Percentiles rank a stretch among this genome's conserved stretches.
These are phyloP conservation scores for Oryzias curvinotus DNA, from an alignment of 2,113 vertebrate genomes.

Conservation along the genomic window DNA sequence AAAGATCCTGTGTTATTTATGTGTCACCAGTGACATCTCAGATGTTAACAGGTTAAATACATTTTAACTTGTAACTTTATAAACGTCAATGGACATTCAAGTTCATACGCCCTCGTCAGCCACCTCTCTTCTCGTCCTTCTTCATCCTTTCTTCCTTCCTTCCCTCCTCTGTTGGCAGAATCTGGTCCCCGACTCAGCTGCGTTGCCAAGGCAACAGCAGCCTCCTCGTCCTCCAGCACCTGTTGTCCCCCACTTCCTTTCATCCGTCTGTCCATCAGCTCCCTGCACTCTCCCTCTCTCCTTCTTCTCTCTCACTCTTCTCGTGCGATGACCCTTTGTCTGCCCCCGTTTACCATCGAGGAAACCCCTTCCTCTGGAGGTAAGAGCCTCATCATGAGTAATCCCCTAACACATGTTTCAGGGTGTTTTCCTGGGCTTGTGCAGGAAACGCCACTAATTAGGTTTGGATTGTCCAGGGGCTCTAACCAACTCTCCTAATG, in stretches of 20 bases:
- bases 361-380: slow-evolving; percentile 91
- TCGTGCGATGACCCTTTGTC: slow-evolving; percentile 81
- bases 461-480: too few relatives aligned
- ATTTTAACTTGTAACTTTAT: too few relatives aligned
- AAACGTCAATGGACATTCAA: neutral
- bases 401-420: neutral
- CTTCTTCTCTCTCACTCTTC: slow-evolving; percentile 68
- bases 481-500: too few relatives aligned
- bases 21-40: too few relatives aligned
- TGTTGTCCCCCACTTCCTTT: slow-evolving; percentile 84
- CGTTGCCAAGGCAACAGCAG: slow-evolving; percentile 92
- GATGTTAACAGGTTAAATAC: too few relatives aligned
- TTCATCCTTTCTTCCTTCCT: slow-evolving; percentile 18
- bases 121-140: slow-evolving; percentile 15
- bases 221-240: slow-evolving; percentile 85
- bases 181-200: slow-evolving; percentile 87
- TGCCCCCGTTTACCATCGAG: slow-evolving; percentile 84
- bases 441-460: too few relatives aligned
- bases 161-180: slow-evolving; percentile 81
- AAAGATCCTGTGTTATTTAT: too few relatives aligned
- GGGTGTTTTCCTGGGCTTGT: neutral
- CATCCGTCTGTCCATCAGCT: slow-evolving; percentile 51
- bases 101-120: neutral
- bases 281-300: slow-evolving; percentile 34
- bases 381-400: slow-evolving; percentile 74